phyloP scores from a whole-genome alignment of 1,140 invertebrate genomes.

The Laupala kohalensis region DNA sequence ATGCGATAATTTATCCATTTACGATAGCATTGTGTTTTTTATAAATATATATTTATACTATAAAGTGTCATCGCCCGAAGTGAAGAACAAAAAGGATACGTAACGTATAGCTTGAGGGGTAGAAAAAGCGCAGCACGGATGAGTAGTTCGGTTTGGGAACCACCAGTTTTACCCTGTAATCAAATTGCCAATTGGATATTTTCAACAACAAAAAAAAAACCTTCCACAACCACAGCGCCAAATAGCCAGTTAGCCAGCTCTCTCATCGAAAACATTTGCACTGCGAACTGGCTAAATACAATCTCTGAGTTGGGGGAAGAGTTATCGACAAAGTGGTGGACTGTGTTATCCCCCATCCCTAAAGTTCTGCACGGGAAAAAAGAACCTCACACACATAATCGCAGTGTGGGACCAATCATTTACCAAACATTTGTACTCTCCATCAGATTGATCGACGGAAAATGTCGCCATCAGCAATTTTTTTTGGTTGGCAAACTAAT shows the following conservation, averaged over 20 bases:
- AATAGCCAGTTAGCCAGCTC: no score
- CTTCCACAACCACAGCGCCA: not conserved
- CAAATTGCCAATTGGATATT: not conserved
- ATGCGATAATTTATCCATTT: not conserved
- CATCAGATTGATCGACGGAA: not conserved
- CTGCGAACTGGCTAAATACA: no score
- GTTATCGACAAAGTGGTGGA: no score
- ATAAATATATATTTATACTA: not conserved
- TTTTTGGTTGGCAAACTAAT: not conserved
- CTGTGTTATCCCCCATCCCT: no score
- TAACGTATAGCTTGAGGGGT: not conserved
- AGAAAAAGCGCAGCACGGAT: not conserved
- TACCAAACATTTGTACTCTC: not conserved
- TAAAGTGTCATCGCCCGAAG: not conserved
- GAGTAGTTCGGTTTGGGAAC: not conserved
- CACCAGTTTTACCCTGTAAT: not conserved
- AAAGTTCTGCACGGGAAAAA: no score
- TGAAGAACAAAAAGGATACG: not conserved
- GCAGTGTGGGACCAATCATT: not conserved
- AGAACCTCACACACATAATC: no score
- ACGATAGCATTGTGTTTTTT: not conserved
- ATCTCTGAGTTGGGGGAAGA: no score
- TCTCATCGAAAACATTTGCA: no score
- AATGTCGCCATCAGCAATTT: not conserved
- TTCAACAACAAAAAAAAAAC: no score